Base-by-base conservation (phyloP, 2,113 vertebrate species). In the Epinephelus fuscoguttatus region DNA sequence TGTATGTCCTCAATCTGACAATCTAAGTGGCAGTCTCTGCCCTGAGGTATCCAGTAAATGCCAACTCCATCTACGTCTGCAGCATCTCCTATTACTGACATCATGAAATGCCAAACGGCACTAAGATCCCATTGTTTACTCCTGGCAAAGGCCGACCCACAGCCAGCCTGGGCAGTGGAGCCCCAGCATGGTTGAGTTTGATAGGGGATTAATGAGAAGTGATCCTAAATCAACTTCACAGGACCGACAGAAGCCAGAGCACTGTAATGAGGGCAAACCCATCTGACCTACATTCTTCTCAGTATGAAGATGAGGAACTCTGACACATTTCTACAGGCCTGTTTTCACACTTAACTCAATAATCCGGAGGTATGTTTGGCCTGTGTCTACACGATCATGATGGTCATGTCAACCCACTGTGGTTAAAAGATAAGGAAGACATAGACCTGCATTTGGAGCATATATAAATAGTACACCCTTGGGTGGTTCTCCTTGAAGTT, bases 401-500 rank as follows among this genome's bases (percentile, higher is more conserved):
- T 52, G 86, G 83, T 78, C 74, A 66, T 78, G 77, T 90, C 77
- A 86, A 55, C 42, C 45, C 8, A 19, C 50, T 80, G 70, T 81
- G 88, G 86, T 84, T 75, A 83, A 87, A 85, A 88, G 70, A 89
- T 85, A 88, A 84, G 69, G 52, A 85, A 86, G 86, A 85, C 69
- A 76, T 27, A 72, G 77, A 66, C 61, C 66, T 23, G 67, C 70
- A 82, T 4, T 75, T n/a, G 66, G 52, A 76, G 74, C 42, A 25
- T 37, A 69, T 84, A 91, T 86, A 86, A 88, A 90, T 87, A 87
- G 84, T 30, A n/a, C 82, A 89, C 76, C 83, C 83, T 75, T 86
- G 70, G 76, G 71, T 80, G 82, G 81, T 80, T 93, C 82, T 84
- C 92, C 88, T 95, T 93, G 90, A 89, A 85, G 75, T 70, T 88